These are phyloP conservation scores for Metridium senile DNA, from an alignment of 92 coral and sea anemone genomes.

Conservation along the genomic window DNA sequence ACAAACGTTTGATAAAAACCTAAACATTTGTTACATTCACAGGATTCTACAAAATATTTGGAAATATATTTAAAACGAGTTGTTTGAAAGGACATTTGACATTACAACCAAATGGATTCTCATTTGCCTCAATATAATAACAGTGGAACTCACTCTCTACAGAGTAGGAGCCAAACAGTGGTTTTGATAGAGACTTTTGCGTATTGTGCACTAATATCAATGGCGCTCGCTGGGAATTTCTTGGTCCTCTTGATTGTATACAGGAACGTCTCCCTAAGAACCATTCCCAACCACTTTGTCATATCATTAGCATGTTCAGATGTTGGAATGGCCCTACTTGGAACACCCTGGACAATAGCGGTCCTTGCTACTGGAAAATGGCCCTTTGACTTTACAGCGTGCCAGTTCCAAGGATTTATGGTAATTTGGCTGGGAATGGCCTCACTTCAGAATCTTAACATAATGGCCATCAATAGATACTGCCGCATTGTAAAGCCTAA, in stretches of 20 bases:
- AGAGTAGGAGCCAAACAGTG: conserved; percentile 2
- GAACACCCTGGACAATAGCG: conserved; percentile 57
- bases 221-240: conserved; percentile 40
- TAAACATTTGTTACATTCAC: no score
- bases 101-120: conserved; percentile 14
- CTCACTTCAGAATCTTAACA: conserved; percentile 50
- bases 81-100: no score
- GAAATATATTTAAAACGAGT: no score
- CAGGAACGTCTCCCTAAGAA: conserved; percentile 53
- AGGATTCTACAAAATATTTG: no score
- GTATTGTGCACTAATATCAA: conserved; percentile 32
- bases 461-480: conserved; percentile 60
- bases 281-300: conserved; percentile 62
- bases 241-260: conserved; percentile 61
- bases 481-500: conserved; percentile 58
- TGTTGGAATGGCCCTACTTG: conserved; percentile 41
- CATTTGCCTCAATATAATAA: conserved; percentile 8
- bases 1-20: no score
- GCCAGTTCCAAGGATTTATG: conserved; percentile 60
- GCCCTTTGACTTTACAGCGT: conserved; percentile 45
- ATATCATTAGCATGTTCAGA: conserved; percentile 61
- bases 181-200: conserved; percentile 13
- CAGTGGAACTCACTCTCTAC: neutral
- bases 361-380: conserved; percentile 50
- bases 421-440: conserved; percentile 57